Conservation (phyloP, 2,113 vertebrate genomes). For the Phrynocephalus versicolor region DNA sequence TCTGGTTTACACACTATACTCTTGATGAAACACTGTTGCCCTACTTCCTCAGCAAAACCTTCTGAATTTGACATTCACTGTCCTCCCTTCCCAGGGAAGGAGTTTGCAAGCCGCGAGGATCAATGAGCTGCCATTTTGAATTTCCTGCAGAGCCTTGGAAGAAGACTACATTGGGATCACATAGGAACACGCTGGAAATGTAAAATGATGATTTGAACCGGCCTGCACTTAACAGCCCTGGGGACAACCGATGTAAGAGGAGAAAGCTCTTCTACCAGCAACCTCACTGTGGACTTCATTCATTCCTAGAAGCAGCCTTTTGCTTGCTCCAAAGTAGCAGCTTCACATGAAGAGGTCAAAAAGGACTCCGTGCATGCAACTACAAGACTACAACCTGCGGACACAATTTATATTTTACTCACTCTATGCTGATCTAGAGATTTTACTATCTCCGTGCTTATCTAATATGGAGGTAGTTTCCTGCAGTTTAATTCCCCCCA, state of each 20-base stretch:
- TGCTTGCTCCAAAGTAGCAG: not conserved
- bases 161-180: not conserved
- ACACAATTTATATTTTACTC: no score
- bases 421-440: no score
- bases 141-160: not conserved
- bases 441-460: no score
- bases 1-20: not conserved
- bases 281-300: not conserved
- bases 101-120: not conserved
- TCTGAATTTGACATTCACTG: not conserved
- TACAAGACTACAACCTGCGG: no score
- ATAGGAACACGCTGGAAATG: not conserved
- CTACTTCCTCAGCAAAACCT: no score
- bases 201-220: not conserved
- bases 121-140: not conserved
- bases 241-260: not conserved
- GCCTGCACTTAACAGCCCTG: not conserved
- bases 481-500: not conserved
- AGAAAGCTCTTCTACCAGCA: no score
- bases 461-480: not conserved
- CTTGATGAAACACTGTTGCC: not conserved
- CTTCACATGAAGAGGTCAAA: not conserved
- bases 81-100: not conserved
- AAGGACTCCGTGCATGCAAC: not conserved
- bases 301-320: not conserved